Percentiles rank a stretch among this genome's conserved stretches.
Conservation (phyloP, 2,113 vertebrate species). For the Callipepla californica region DNA sequence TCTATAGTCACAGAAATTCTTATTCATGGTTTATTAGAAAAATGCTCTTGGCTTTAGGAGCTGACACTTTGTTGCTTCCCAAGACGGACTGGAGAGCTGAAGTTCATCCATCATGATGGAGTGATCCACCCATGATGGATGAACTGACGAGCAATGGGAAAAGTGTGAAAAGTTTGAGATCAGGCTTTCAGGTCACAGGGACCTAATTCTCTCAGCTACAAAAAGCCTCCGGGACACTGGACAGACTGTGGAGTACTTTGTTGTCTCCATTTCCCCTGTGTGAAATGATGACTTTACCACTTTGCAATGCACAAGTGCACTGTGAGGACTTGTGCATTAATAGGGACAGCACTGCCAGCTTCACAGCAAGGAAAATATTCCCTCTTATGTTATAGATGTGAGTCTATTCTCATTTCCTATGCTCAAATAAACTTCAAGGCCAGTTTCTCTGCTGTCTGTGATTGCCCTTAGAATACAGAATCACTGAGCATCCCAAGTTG, state of each 20-base stretch:
- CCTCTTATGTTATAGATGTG: background rate
- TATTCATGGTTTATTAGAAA: background rate
- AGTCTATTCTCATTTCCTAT: background rate
- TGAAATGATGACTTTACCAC: background rate
- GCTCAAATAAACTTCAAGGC: background rate
- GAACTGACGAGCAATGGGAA: background rate
- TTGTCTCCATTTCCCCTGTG: background rate
- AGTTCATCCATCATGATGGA: accelerated
- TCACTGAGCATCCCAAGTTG: too few relatives aligned
- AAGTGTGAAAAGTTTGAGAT: background rate
- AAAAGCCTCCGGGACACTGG: background rate
- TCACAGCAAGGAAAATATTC: background rate
- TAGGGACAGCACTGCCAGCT: background rate
- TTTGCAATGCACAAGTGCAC: background rate
- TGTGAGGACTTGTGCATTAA: background rate
- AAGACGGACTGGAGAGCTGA: background rate
- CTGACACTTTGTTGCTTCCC: background rate
- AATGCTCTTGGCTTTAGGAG: background rate
- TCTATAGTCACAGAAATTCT: background rate
- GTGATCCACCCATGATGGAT: too few relatives aligned
- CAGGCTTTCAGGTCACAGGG: background rate
- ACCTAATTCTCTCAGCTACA: background rate
- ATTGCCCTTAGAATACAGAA: background rate
- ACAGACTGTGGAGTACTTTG: background rate
- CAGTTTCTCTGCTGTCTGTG: background rate